Percentiles rank a stretch among this genome's conserved stretches.
These are phyloP conservation scores for Lathronympha strigana DNA, from an alignment of 2,888 invertebrate species.

Conservation along the genomic window DNA sequence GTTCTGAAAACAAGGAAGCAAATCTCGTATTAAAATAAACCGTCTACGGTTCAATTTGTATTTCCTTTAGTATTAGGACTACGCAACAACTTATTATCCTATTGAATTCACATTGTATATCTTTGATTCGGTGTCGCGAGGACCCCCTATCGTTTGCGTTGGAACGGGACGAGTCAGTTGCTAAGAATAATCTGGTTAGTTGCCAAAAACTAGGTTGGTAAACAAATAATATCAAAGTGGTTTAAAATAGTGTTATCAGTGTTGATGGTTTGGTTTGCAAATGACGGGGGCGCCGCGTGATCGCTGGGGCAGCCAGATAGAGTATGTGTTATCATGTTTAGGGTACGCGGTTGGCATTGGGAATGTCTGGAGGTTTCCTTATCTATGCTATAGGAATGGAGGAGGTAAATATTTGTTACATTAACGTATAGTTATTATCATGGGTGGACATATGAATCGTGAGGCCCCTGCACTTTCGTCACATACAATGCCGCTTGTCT, in stretches of 20 bases:
- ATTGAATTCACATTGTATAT: slow-evolving; percentile 45
- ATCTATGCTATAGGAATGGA: slow-evolving; percentile 93
- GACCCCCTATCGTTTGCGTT: slow-evolving; percentile 34
- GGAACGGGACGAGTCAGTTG: slow-evolving; percentile 16
- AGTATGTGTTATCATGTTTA: slow-evolving; percentile 91
- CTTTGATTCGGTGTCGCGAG: slow-evolving; percentile 29
- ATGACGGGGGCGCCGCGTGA: slow-evolving; percentile 79
- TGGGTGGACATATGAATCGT: no score
- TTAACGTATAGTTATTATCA: no score
- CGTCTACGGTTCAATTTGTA: slow-evolving; percentile 23
- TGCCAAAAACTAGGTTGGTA: slow-evolving; percentile 24
- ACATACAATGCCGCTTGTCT: no score
- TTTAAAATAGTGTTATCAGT: slow-evolving; percentile 14
- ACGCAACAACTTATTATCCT: slow-evolving; percentile 44
- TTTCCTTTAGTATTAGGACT: slow-evolving; percentile 29
- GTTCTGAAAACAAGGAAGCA: slow-evolving; percentile 31
- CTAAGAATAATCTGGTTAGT: no score
- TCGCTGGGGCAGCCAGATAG: slow-evolving; percentile 89
- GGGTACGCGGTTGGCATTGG: slow-evolving; percentile 94
- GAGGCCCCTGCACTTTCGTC: no score
- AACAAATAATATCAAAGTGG: slow-evolving; percentile 14
- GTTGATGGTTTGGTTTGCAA: slow-evolving; percentile 49
- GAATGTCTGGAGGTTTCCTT: slow-evolving; percentile 94
- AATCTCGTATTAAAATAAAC: slow-evolving; percentile 23
- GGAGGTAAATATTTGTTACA: slow-evolving; percentile 85